Evolutionary conservation across 2,888 invertebrate species (phyloP), one percentile per base, ranked within the genome.

Genomic region (Allygus modestus): DNA sequence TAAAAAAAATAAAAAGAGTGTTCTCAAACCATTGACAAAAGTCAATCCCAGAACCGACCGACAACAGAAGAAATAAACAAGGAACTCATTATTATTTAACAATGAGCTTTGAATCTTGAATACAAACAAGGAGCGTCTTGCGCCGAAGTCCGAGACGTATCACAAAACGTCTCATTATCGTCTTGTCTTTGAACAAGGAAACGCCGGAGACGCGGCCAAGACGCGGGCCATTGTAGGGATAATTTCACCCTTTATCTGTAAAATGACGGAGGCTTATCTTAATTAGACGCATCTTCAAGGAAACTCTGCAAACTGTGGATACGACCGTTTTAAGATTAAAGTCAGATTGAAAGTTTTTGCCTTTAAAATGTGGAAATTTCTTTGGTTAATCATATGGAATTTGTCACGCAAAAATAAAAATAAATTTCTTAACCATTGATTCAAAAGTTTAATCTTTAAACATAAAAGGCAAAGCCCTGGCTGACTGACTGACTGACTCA

Each of bases 211-310:
- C 28, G 20, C 17, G 58, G 58, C 20, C 51, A 2, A 5, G 58
- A 12, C 58, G 58, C 15, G 4, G 5, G 0, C 65, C 65, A 65
- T 31, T 65, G 65, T 65, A 17, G 15, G 15, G 2, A 31, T 65
- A 65, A 65, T 65, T 65, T 65, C 65, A 65, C 17, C 31, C 65
- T 65, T 65, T 65, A 65, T 65, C 65, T 28, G 65, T 28, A 15
- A 65, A 31, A 7, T 65, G 54, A 54, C 20, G 28, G 65, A 17
- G 65, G 28, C 0, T 15, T 31, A 31, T 65, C 65, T 28, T 65
- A 65, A 65, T 65, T 65, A 65, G n/a, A n/a, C 17, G 65, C 11
- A 11, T 20, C 12, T 58, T 58, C 58, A 2, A 23, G 58, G 23
- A 23, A 23, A 58, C 4, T 37, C 58, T 58, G n/a, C n/a, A n/a